Base-by-base conservation (phyloP, 1,140 invertebrate species). In the Colletes gigas region DNA sequence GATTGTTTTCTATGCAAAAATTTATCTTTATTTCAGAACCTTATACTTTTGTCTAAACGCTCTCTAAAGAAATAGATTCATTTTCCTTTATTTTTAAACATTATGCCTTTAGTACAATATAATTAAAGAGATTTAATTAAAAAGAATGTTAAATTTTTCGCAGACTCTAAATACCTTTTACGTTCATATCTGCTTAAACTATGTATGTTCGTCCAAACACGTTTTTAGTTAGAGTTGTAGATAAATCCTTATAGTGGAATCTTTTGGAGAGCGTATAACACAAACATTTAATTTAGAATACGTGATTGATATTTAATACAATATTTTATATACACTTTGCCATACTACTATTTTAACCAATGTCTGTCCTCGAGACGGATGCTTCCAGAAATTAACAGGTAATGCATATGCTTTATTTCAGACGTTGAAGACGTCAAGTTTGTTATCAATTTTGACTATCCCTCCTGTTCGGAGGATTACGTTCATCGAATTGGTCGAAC, bases 401-500 rank as follows among this genome's bases (percentile, higher is more conserved):
- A 83, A 87, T 81, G 54, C 73, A 17, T 81, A 63, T 68, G 62
- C 80, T 91, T 92, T 78, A 82, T 94, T 95, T 93, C 95, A 99
- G 99, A 99, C 96, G 99, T 99, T 91, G 98, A 99, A 94, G 99
- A 99, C 94, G 98, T 99, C 76, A 99, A 99, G 94, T 99, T 99
- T 95, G 99, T 99, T 59, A 99, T 99, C 91, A 99, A 99, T 95
- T 99, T 98, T 95, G 99, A 99, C 94, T 99, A 99, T 94, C 99
- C 99, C 19, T 98, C 97, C 88, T 98, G 98, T 92, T 99, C 98
- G 57, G 99, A 99, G 94, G 99, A 99, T 94, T 99, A 99, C 93
- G 98, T 99, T 57, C 99, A 99, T 94, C 96, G 99, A 80, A 99
- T 99, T 92, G 99, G 99, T 72, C 96, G 99, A 90, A 99, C 99